These are phyloP conservation scores for Babylonia areolata DNA, from an alignment of 1,140 invertebrate genomes.

Conservation along the genomic window DNA sequence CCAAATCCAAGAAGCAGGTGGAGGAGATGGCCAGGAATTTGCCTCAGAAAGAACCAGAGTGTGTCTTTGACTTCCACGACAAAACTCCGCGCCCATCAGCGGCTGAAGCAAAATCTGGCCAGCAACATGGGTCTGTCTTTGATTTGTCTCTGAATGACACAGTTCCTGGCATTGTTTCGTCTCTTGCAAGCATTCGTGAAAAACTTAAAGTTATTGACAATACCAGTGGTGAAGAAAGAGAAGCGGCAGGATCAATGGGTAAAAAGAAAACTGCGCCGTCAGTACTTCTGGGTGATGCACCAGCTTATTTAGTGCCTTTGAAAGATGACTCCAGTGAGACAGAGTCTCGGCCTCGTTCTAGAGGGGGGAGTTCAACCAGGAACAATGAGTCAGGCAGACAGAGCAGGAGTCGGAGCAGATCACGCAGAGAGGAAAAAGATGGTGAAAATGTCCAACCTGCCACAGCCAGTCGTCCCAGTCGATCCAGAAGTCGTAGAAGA, in stretches of 20 bases:
- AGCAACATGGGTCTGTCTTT: conserved; percentile 42
- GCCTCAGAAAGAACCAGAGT: conserved; percentile 41
- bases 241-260: not conserved
- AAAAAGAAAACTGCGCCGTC: not conserved
- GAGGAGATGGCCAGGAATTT: conserved; percentile 42
- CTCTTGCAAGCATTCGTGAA: conserved; percentile 23
- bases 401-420: conserved; percentile 27
- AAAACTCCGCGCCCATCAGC: conserved; percentile 48
- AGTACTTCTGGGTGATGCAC: conserved; percentile 27
- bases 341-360: conserved; percentile 32
- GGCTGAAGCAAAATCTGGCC: conserved; percentile 30
- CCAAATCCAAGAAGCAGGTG: conserved; percentile 56
- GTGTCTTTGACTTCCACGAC: conserved; percentile 65
- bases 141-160: conserved; percentile 54
- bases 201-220: conserved; percentile 21
- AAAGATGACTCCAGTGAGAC: conserved; percentile 21
- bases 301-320: conserved; percentile 26
- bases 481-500: conserved; percentile 18
- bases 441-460: conserved; percentile 21
- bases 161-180: not conserved
- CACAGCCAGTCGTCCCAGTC: not conserved
- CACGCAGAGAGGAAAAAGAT: conserved; percentile 5
- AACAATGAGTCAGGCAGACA: not conserved
- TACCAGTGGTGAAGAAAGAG: not conserved
- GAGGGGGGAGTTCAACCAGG: conserved; percentile 14